Base-by-base conservation (phyloP, 2,797 vertebrate species). In the Eidolon dupreanum region DNA sequence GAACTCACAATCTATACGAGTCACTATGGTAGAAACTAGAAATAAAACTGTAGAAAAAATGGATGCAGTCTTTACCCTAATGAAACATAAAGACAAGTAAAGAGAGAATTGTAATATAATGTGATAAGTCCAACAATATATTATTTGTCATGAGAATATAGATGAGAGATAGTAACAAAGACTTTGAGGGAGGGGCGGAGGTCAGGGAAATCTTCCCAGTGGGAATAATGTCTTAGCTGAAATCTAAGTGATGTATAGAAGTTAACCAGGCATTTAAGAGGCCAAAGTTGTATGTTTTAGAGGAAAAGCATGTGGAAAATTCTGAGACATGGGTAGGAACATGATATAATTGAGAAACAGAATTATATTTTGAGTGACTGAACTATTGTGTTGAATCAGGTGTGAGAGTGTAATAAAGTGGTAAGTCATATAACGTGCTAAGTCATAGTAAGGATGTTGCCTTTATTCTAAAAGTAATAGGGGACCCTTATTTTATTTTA, bases 11-110 rank as follows among this genome's bases (percentile, higher is more conserved):
- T 86, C 28, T 85, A 2, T 79, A 20, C 53, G 78, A 61, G 9
- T 46, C 3, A 57, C 19, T 61, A 20, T 12, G 26, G 20, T 90
- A 87, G 28, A 92, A 68, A 31, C 8, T 43, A 84, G 19, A 71
- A 93, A 92, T 53, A 73, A 79, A 92, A 65, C 26, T 22, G 4
- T 43, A 66, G 59, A 75, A 20, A 55, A 96, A 88, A 75, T 57
- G 86, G 22, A 59, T 36, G 22, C 22, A 95, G 28, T 31, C 3
- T 15, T 84, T 94, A n/a, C 28, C 13, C 22, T 78, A 28, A 70
- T 87, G 43, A 95, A 81, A 22, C 11, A 82, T n/a, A 75, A 36
- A 88, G 46, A 82, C 2, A 81, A 90, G 24, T 79, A 22, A 74
- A 77, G 28, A 53, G 15, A 74, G 28, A 81, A 46, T 46, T 79